phyloP scores from a whole-genome alignment of 2,888 invertebrate species.

The Ochlodes sylvanus region DNA sequence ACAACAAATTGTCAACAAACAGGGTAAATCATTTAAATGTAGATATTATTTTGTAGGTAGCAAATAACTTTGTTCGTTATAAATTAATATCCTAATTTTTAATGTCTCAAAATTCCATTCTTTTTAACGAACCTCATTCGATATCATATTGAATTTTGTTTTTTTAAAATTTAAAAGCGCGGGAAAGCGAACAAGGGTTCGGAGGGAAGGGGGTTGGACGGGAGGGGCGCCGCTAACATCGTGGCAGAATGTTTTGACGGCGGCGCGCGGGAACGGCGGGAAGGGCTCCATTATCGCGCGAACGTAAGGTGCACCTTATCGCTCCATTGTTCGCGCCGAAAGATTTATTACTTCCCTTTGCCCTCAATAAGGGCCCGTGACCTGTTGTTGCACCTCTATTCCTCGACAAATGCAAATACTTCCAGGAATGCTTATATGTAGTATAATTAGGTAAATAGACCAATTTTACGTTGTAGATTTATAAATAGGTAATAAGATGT shows the following conservation, averaged over 20 bases:
- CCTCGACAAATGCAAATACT: conserved; percentile 56
- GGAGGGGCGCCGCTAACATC: conserved; percentile 41
- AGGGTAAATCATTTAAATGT: neutral
- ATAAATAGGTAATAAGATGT: neutral
- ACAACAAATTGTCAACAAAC: conserved; percentile 14
- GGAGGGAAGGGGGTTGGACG: conserved; percentile 17
- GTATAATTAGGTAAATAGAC: neutral
- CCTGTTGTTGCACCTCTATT: conserved; percentile 62
- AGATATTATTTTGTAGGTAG: too few relatives aligned
- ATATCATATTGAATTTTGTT: neutral
- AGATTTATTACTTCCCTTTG: conserved; percentile 85
- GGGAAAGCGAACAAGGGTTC: neutral
- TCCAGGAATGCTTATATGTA: conserved; percentile 23
- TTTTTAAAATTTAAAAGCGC: too few relatives aligned
- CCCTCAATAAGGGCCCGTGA: conserved; percentile 84
- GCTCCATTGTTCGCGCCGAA: conserved; percentile 82
- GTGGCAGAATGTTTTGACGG: conserved; percentile 32
- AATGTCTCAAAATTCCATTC: too few relatives aligned
- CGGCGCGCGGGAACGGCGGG: conserved; percentile 39
- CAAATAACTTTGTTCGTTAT: too few relatives aligned
- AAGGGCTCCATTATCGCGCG: conserved; percentile 58
- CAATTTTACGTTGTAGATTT: neutral
- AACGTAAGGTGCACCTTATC: conserved; percentile 80
- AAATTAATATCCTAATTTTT: too few relatives aligned
- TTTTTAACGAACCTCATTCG: too few relatives aligned